These are phyloP conservation scores for Thereva nobilitata DNA, from an alignment of 2,888 invertebrate genomes.

Conservation along the genomic window DNA sequence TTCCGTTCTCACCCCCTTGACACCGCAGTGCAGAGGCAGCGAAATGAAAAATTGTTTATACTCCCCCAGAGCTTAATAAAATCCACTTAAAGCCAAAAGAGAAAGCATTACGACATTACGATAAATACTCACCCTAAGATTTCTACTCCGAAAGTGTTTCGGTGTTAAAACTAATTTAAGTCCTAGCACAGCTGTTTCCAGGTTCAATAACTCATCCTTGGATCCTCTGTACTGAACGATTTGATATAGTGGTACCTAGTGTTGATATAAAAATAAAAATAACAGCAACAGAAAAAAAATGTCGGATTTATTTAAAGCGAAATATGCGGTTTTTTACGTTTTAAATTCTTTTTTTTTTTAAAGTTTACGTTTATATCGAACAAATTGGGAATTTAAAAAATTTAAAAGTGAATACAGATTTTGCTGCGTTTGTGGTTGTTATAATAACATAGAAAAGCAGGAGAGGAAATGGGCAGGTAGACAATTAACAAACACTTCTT, in stretches of 20 bases:
- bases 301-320: neutral
- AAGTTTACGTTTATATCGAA: conserved; percentile 11
- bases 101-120: conserved; percentile 8
- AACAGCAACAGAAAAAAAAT: neutral
- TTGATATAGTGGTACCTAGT: conserved; percentile 39
- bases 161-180: conserved; percentile 42
- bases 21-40: conserved; percentile 1
- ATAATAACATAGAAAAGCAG: too few relatives aligned
- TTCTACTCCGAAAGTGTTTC: conserved; percentile 42
- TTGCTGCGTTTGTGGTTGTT: too few relatives aligned
- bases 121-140: conserved; percentile 40
- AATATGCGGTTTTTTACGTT: conserved; percentile 8
- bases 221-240: conserved; percentile 29
- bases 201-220: conserved; percentile 34
- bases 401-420: too few relatives aligned
- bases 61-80: conserved; percentile 22
- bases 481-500: too few relatives aligned
- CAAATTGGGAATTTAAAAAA: conserved; percentile 12
- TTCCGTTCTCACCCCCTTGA: too few relatives aligned
- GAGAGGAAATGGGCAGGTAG: too few relatives aligned
- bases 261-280: conserved; percentile 8
- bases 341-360: conserved; percentile 19
- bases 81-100: conserved; percentile 8
- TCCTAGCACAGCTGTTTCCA: conserved; percentile 36
- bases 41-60: conserved; percentile 11